A percentile compares a stretch with the other conserved stretches of the same genome.
These are phyloP conservation scores for Zosterops hypoxanthus DNA, from an alignment of 2,113 vertebrate genomes.

Conservation along the genomic window DNA sequence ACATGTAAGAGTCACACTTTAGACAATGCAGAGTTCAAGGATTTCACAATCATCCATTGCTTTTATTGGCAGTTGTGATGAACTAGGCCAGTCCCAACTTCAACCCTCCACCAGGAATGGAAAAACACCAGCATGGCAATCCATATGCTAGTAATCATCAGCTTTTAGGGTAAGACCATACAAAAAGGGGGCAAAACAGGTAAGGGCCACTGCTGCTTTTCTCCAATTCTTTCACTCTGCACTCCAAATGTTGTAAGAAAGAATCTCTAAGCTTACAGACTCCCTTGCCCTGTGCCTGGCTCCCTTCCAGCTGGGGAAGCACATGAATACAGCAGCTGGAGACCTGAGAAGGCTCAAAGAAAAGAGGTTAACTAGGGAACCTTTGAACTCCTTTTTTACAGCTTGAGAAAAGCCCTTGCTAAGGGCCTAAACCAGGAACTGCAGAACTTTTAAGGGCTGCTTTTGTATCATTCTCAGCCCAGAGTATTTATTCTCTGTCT, in stretches of 20 bases:
- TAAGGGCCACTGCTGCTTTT: not conserved
- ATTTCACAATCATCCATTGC: not conserved
- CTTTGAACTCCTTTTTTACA: not conserved
- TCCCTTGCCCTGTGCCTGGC: not conserved
- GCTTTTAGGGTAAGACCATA: not conserved
- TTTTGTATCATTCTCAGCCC: not conserved
- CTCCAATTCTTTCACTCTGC: not conserved
- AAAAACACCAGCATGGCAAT: not conserved
- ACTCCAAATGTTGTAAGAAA: not conserved
- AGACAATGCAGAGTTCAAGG: not conserved
- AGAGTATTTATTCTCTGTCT: not conserved
- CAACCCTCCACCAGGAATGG: not conserved
- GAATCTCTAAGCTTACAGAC: not conserved
- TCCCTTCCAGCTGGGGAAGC: not conserved
- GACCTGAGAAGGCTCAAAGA: not conserved
- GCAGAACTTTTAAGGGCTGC: not conserved
- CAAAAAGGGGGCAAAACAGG: not conserved
- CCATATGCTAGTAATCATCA: not conserved
- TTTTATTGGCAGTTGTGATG: not conserved
- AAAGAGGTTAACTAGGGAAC: not conserved
- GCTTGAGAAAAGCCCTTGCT: not conserved
- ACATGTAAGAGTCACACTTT: not conserved
- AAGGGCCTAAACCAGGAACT: not conserved
- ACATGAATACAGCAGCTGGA: not conserved
- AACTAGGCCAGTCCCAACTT: not conserved